These are phyloP conservation scores for Neoarius graeffei DNA, from an alignment of 2,113 vertebrate genomes.

Conservation along the genomic window DNA sequence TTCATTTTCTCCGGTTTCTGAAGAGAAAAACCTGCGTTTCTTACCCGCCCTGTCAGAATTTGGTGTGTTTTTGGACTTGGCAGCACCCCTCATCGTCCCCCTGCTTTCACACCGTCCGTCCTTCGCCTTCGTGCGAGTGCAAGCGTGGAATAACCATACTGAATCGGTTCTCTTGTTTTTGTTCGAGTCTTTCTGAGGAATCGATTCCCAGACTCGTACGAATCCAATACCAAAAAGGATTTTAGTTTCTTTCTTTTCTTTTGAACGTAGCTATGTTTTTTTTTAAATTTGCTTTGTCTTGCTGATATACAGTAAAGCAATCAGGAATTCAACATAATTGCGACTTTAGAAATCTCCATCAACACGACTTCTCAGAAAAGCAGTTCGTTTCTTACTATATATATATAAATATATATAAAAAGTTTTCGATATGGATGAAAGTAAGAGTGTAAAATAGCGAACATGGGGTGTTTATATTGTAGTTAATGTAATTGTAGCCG, in stretches of 20 bases:
- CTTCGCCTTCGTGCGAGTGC: constrained; percentile 22
- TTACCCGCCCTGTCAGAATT: constrained; percentile 67
- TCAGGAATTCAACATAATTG: neutral
- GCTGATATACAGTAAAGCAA: neutral
- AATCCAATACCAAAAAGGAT: neutral
- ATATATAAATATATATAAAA: neutral
- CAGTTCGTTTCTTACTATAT: neutral
- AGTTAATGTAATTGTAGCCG: neutral
- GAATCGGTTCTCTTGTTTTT: constrained; percentile 33
- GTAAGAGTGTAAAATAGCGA: neutral
- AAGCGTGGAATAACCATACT: neutral
- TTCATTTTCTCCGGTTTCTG: too few relatives aligned
- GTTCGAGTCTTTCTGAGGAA: neutral
- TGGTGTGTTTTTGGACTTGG: constrained; percentile 61
- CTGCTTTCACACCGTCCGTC: constrained; percentile 31
- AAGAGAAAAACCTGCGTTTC: constrained; percentile 31
- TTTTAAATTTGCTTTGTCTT: neutral
- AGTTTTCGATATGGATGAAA: neutral
- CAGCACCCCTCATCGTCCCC: constrained; percentile 74
- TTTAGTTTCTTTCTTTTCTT: too few relatives aligned
- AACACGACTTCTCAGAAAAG: neutral
- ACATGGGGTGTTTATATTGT: neutral
- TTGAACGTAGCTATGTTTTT: neutral
- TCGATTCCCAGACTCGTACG: neutral
- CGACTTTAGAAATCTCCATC: neutral